A percentile compares a stretch with the other conserved stretches of the same genome.
Conservation (phyloP, 2,888 invertebrate genomes). For the Leptopilina drosophilae region DNA sequence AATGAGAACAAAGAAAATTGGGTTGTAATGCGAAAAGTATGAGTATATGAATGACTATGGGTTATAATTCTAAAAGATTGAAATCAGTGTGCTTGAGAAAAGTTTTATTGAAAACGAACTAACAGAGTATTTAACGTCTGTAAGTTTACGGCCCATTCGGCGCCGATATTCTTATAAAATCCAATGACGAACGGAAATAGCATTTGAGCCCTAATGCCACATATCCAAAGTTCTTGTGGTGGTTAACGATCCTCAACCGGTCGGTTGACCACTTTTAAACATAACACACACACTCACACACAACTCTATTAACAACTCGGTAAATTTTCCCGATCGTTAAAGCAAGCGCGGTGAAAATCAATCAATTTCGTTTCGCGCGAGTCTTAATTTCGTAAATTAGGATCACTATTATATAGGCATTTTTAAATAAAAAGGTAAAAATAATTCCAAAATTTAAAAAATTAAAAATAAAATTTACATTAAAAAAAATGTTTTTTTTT, state of each 20-base stretch:
- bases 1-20: no score
- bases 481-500: no score
- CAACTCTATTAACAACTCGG: constrained; percentile 45
- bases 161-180: constrained; percentile 56
- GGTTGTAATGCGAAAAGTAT: no score
- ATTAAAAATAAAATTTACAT: no score
- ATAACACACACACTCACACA: neutral
- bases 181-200: constrained; percentile 55
- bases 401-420: no score
- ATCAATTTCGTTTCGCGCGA: constrained; percentile 67
- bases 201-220: constrained; percentile 52
- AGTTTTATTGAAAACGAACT: constrained; percentile 27
- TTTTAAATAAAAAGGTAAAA: no score
- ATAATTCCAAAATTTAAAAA: no score
- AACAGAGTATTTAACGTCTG: constrained; percentile 29
- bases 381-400: constrained; percentile 59
- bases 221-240: constrained; percentile 48
- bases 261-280: constrained; percentile 49
- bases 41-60: no score
- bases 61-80: neutral
- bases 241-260: constrained; percentile 48
- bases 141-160: constrained; percentile 55
- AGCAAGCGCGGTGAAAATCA: constrained; percentile 65
- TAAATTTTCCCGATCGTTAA: constrained; percentile 64
- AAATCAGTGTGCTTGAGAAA: constrained; percentile 18